These are phyloP conservation scores for Turnix velox DNA, from an alignment of 2,113 vertebrate species.

Conservation along the genomic window DNA sequence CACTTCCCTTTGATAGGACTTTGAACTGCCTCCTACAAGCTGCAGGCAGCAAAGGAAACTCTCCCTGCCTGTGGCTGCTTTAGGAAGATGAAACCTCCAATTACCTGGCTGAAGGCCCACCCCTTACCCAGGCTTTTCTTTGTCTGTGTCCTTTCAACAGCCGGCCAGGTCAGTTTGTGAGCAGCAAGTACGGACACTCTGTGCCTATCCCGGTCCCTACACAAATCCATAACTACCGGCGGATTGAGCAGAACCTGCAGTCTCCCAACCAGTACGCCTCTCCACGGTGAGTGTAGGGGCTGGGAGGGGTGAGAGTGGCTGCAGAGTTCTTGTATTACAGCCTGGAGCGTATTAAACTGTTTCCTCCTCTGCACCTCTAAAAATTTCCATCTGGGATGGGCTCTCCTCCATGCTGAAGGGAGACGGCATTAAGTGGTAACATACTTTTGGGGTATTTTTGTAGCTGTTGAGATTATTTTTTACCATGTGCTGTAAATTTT, in stretches of 20 bases:
- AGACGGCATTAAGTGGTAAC: neutral
- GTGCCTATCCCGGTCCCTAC: conserved; percentile 93
- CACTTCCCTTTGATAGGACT: neutral
- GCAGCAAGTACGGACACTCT: conserved; percentile 76
- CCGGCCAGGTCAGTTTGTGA: conserved; percentile 68
- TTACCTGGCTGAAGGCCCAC: neutral
- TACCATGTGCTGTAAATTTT: neutral
- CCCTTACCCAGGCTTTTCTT: neutral
- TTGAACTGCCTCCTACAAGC: neutral
- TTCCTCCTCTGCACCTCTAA: neutral
- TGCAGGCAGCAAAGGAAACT: neutral
- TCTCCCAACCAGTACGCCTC: conserved; percentile 74
- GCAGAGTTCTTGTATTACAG: neutral
- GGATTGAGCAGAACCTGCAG: conserved; percentile 89
- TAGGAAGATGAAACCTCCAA: neutral
- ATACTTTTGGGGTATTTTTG: neutral
- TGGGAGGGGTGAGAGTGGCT: accelerated
- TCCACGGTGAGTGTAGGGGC: conserved; percentile 69
- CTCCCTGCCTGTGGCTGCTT: neutral
- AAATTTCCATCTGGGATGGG: neutral
- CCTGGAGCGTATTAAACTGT: neutral
- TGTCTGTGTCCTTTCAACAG: conserved; percentile 48
- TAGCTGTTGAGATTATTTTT: neutral
- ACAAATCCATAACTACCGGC: conserved; percentile 91
- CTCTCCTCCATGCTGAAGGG: neutral